These are phyloP conservation scores for Ostrea denselamellosa DNA, from an alignment of 1,140 invertebrate species.

Conservation along the genomic window DNA sequence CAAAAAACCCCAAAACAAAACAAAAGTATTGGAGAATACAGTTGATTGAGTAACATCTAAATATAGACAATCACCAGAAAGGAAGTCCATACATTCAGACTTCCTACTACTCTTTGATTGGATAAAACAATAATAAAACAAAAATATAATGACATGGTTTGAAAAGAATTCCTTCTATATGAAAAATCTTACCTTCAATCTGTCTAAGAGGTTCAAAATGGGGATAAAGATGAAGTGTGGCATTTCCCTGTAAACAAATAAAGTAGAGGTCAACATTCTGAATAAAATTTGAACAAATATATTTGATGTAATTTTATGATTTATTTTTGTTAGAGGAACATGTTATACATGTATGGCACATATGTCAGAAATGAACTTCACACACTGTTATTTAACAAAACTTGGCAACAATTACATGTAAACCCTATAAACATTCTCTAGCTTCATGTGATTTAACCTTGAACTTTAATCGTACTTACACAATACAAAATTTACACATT, in stretches of 20 bases:
- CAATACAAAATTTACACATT: not conserved
- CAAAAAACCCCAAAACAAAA: not conserved
- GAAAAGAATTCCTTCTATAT: no score
- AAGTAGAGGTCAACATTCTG: conserved; percentile 18
- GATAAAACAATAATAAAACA: conserved; percentile 3
- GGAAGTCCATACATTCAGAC: not conserved
- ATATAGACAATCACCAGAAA: conserved; percentile 24
- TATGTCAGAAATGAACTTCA: not conserved
- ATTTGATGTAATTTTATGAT: not conserved
- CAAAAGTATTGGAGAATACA: not conserved
- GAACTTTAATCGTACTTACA: not conserved
- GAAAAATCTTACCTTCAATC: conserved; percentile 79
- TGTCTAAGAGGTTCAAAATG: conserved; percentile 82
- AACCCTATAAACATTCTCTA: not conserved
- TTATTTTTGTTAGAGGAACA: not conserved
- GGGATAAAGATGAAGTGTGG: conserved; percentile 83
- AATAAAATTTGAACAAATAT: not conserved
- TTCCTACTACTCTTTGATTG: not conserved
- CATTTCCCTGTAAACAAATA: conserved; percentile 81
- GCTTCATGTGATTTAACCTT: conserved; percentile 18
- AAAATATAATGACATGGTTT: not conserved
- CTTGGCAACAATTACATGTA: conserved; percentile 34
- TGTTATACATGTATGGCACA: not conserved
- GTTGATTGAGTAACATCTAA: not conserved
- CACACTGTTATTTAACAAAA: not conserved